phyloP scores from a whole-genome alignment of 2,797 vertebrate species.

The Pangasius mekongensis region DNA sequence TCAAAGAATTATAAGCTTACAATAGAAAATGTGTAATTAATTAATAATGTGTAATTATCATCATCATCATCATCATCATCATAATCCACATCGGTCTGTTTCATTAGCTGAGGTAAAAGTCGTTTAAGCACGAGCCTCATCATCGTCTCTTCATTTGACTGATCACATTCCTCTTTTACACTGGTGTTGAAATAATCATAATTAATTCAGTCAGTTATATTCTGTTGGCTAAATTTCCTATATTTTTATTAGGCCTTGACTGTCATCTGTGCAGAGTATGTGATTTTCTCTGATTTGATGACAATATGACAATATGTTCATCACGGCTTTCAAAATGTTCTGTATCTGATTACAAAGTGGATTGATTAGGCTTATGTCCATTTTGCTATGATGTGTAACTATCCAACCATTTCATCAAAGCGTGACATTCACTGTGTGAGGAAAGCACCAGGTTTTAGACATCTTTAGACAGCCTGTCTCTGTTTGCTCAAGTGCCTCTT shows the following conservation, averaged over 20 bases:
- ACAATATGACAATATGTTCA: not conserved
- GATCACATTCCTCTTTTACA: not conserved
- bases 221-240: not conserved
- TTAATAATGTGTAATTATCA: not conserved
- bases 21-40: not conserved
- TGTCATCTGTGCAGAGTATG: not conserved
- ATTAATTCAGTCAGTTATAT: not conserved
- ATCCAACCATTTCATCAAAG: not conserved
- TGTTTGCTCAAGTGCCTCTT: not conserved
- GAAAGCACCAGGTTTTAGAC: not conserved
- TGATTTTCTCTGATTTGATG: not conserved
- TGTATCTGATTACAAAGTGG: not conserved
- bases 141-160: not conserved
- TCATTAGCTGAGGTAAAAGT: not conserved
- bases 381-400: not conserved
- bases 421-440: not conserved
- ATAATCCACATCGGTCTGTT: not conserved
- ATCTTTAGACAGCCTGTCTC: not conserved
- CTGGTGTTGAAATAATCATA: not conserved
- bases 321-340: not conserved
- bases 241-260: not conserved
- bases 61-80: not conserved
- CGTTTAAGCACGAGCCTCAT: not conserved
- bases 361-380: not conserved
- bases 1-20: not conserved